Evolutionary conservation across 2,113 vertebrate genomes (phyloP).

Genomic region (Peromyscus polionotus): DNA sequence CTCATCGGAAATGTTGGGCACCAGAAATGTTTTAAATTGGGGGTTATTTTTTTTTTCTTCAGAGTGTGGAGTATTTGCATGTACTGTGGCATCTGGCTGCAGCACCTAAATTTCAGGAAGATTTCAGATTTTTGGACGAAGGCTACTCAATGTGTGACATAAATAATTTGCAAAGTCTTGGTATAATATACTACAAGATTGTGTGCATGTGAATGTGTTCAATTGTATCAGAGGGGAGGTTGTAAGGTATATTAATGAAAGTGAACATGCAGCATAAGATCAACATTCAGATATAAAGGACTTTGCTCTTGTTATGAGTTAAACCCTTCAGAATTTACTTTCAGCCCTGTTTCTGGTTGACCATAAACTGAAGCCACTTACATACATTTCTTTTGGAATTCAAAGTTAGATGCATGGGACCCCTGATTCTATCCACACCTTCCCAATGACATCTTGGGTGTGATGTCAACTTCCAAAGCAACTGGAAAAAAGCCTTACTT

Average conservation of each 20-base stretch:
- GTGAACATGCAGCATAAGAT: neutral
- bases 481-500: neutral
- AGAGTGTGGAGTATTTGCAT: neutral
- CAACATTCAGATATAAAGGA: neutral
- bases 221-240: neutral
- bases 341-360: neutral
- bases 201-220: neutral
- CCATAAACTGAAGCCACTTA: neutral
- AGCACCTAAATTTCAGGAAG: neutral
- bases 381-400: neutral
- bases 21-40: neutral
- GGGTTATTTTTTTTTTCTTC: neutral
- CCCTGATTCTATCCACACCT: too few relatives aligned
- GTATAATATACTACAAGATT: neutral
- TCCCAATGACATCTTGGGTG: neutral
- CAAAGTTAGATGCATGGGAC: neutral
- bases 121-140: neutral
- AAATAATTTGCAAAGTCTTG: neutral
- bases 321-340: neutral
- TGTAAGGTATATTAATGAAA: neutral
- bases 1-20: neutral
- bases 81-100: neutral
- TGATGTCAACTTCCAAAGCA: neutral
- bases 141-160: neutral
- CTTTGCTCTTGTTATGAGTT: neutral